phyloP scores from a whole-genome alignment of 2,888 invertebrate genomes.

The Cephalotes varians region DNA sequence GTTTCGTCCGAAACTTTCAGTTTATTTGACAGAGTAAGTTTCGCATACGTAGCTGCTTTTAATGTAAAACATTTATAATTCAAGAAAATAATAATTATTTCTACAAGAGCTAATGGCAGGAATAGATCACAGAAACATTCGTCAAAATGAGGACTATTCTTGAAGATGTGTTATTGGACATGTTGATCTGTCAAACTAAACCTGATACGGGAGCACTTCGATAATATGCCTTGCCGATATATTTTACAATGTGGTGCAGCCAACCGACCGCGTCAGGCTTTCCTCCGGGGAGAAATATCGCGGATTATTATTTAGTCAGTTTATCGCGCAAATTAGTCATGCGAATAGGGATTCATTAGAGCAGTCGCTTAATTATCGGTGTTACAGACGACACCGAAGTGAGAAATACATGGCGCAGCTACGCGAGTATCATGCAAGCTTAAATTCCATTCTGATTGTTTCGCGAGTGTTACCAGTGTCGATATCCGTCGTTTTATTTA shows the following conservation, averaged over 20 bases:
- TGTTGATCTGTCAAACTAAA: constrained; percentile 70
- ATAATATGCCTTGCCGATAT: constrained; percentile 61
- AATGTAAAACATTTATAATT: not conserved
- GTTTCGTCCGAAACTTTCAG: not conserved
- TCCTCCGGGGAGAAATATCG: constrained; percentile 75
- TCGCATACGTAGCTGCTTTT: not conserved
- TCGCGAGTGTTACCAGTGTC: constrained; percentile 35
- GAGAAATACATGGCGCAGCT: constrained; percentile 58
- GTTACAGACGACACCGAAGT: constrained; percentile 66
- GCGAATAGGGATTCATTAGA: constrained; percentile 79
- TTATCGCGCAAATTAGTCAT: constrained; percentile 78
- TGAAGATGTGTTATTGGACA: constrained; percentile 59
- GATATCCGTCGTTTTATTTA: constrained; percentile 42
- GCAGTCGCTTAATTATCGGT: constrained; percentile 76
- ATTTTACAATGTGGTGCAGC: constrained; percentile 59
- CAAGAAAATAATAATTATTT: not conserved
- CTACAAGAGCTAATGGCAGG: not conserved
- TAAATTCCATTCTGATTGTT: constrained; percentile 51
- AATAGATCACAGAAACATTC: not conserved
- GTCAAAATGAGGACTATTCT: not conserved
- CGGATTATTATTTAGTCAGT: constrained; percentile 78
- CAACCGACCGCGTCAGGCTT: constrained; percentile 68
- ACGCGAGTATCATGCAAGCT: constrained; percentile 32
- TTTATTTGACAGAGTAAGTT: not conserved
- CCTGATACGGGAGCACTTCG: constrained; percentile 56